Percentiles rank a stretch among this genome's conserved stretches.
Conservation (phyloP, 2,113 vertebrate genomes). For the Turdus rufiventris region DNA sequence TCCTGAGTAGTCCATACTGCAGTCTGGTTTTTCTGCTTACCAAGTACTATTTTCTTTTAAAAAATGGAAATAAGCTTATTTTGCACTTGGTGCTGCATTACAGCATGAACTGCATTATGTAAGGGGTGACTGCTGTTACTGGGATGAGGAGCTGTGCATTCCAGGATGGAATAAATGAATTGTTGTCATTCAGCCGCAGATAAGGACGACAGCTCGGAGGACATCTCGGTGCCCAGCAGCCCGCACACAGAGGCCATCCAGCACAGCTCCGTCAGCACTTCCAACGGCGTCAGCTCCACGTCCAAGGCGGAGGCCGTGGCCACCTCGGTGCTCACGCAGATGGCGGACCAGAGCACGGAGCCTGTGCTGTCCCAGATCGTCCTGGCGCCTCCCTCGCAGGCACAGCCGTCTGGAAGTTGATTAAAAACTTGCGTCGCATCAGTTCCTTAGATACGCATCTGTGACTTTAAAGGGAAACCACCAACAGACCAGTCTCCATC, state of each 20-base stretch:
- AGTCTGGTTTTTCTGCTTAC: neutral
- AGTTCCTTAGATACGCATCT: slow-evolving; percentile 69
- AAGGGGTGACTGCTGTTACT: neutral
- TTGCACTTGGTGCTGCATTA: neutral
- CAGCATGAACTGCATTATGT: neutral
- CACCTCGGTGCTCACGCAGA: slow-evolving; percentile 79
- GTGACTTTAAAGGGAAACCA: slow-evolving; percentile 80
- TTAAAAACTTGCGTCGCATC: slow-evolving; percentile 67
- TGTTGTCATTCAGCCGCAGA: slow-evolving; percentile 78
- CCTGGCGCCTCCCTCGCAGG: slow-evolving; percentile 75
- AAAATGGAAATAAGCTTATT: neutral
- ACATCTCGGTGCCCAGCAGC: slow-evolving; percentile 91
- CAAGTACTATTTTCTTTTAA: neutral
- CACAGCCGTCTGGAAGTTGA: slow-evolving; percentile 93
- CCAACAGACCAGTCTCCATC: slow-evolving; percentile 78
- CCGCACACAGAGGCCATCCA: slow-evolving; percentile 94
- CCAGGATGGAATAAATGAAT: neutral
- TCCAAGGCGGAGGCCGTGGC: slow-evolving; percentile 79
- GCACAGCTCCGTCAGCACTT: slow-evolving; percentile 97
- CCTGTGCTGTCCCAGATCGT: slow-evolving; percentile 78
- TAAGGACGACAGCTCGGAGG: slow-evolving; percentile 94
- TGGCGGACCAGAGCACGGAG: slow-evolving; percentile 90
- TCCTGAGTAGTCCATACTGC: neutral
- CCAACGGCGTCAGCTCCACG: slow-evolving; percentile 91
- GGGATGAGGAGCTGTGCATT: accelerated